A percentile compares a stretch with the other conserved stretches of the same genome.
Conservation (phyloP, 1,140 invertebrate species). For the Drosophila subobscura region DNA sequence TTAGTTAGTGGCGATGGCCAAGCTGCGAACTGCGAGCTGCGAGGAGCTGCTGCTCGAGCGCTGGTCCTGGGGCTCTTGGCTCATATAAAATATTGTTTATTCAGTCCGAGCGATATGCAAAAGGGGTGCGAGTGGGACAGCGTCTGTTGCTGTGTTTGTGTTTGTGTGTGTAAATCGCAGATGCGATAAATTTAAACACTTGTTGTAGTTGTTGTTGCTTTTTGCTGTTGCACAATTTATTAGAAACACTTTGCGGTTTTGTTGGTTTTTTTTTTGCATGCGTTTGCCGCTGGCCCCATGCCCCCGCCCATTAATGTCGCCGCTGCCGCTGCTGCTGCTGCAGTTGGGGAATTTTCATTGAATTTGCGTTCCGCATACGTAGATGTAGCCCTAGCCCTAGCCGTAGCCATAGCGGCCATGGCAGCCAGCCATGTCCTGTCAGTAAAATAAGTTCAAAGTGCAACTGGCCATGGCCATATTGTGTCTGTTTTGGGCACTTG, state of each 20-base stretch:
- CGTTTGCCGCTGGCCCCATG: slow-evolving; percentile 33
- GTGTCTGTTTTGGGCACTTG: slow-evolving; percentile 59
- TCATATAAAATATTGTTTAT: slow-evolving; percentile 75
- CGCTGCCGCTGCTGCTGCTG: slow-evolving; percentile 17
- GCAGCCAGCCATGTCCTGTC: slow-evolving; percentile 1
- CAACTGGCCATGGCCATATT: slow-evolving; percentile 12
- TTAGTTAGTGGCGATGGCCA: slow-evolving; percentile 58
- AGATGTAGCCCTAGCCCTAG: too few species aligned
- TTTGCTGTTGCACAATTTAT: slow-evolving; percentile 74
- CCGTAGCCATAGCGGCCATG: too few species aligned
- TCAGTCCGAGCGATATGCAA: slow-evolving; percentile 40
- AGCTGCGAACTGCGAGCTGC: slow-evolving; percentile 31
- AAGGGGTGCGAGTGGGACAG: slow-evolving; percentile 6
- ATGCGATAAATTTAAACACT: slow-evolving; percentile 79
- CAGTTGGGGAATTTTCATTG: slow-evolving; percentile 52
- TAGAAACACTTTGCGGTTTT: slow-evolving; percentile 77
- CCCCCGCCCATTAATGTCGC: slow-evolving; percentile 35
- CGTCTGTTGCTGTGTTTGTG: slow-evolving; percentile 2
- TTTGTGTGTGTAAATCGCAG: slow-evolving; percentile 54
- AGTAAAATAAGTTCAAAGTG: slow-evolving; percentile 36
- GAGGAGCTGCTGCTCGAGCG: slow-evolving; percentile 5
- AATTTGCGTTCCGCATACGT: slow-evolving; percentile 39
- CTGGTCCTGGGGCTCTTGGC: slow-evolving; percentile 43
- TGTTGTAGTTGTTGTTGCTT: slow-evolving; percentile 65
- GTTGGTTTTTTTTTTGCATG: slow-evolving; percentile 71